A percentile compares a stretch with the other conserved stretches of the same genome.
Evolutionary conservation across 2,888 invertebrate genomes (phyloP).

Genomic region (Trilocha varians): DNA sequence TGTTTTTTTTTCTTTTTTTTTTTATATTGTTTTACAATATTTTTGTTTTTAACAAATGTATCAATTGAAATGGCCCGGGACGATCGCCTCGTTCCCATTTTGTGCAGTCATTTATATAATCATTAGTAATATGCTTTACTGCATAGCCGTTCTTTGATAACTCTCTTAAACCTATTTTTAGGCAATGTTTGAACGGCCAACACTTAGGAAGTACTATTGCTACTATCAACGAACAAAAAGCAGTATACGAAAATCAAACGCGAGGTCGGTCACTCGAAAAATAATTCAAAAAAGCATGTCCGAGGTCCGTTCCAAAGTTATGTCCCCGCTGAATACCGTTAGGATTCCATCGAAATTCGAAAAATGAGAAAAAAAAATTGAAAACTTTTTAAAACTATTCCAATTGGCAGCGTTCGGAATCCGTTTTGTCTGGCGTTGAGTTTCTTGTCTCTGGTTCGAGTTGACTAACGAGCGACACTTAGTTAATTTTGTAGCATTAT

Average conservation of each 20-base stretch:
- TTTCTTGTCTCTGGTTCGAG: constrained; percentile 17
- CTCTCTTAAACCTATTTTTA: no score
- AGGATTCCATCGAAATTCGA: constrained; percentile 61
- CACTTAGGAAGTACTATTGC: no score
- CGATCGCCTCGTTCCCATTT: no score
- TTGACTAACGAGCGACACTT: constrained; percentile 7
- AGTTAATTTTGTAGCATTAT: constrained; percentile 1
- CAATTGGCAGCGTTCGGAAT: constrained; percentile 70
- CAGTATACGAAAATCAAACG: constrained; percentile 44
- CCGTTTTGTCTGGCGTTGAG: constrained; percentile 62
- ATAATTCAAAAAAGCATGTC: constrained; percentile 55
- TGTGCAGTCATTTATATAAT: no score
- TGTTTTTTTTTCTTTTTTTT: no score
- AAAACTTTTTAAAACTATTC: constrained; percentile 52
- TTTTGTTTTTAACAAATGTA: no score
- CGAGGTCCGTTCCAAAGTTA: constrained; percentile 58
- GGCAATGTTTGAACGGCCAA: no score
- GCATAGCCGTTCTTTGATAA: no score
- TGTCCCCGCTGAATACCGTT: constrained; percentile 66
- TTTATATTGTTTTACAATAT: no score
- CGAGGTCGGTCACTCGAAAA: constrained; percentile 59
- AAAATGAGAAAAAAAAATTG: constrained; percentile 44
- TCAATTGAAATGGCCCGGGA: no score
- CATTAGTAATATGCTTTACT: no score
- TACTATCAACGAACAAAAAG: no score